Evolutionary conservation across 2,113 vertebrate species (phyloP).

Genomic region (Crotalus viridis): DNA sequence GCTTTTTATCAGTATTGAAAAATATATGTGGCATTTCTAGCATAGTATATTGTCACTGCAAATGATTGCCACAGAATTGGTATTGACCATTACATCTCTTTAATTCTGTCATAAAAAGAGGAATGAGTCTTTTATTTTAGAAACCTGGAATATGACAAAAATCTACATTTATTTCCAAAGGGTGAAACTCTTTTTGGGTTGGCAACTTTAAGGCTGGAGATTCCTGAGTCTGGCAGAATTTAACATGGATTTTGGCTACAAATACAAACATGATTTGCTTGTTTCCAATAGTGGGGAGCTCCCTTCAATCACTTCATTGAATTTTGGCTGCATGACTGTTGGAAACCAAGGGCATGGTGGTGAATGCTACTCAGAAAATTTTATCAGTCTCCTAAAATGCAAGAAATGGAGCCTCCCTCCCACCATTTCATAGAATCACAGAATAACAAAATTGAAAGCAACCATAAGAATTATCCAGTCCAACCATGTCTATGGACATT

Average conservation of each 20-base stretch:
- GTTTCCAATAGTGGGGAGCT: neutral
- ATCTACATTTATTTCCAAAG: conserved; percentile 35
- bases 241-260: conserved; percentile 30
- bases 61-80: conserved; percentile 51
- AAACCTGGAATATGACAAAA: neutral
- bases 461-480: neutral
- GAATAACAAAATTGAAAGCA: neutral
- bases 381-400: neutral
- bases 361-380: neutral
- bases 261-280: neutral
- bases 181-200: conserved; percentile 29
- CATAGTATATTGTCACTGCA: conserved; percentile 46
- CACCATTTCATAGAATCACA: neutral
- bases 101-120: conserved; percentile 31
- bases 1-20: conserved; percentile 62
- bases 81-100: conserved; percentile 59
- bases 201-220: neutral
- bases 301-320: neutral
- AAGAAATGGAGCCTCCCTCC: neutral
- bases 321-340: neutral
- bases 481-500: neutral
- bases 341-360: neutral
- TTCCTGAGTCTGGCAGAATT: conserved; percentile 32
- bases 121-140: neutral
- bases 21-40: conserved; percentile 46